These are phyloP conservation scores for Calosoma granatense DNA, from an alignment of 1,140 invertebrate genomes.

Conservation along the genomic window DNA sequence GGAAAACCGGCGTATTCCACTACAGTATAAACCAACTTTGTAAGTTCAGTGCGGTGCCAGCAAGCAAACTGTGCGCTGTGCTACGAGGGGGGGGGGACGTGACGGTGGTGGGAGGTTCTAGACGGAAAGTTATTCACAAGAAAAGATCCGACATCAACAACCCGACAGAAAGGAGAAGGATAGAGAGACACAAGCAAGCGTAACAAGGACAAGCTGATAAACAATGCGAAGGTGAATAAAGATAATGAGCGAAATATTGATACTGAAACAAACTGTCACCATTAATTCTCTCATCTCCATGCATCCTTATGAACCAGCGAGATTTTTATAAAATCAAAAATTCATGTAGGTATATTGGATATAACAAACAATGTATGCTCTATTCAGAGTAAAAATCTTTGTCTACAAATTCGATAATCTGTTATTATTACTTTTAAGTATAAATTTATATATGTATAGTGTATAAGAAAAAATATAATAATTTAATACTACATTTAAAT, in stretches of 20 bases:
- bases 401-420: no score
- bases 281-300: neutral
- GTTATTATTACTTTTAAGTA: no score
- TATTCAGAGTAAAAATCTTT: no score
- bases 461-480: no score
- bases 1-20: neutral
- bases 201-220: neutral
- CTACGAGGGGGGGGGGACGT: neutral
- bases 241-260: slow-evolving; percentile 9
- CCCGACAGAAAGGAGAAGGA: neutral
- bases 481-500: no score
- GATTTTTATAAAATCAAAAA: no score
- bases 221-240: neutral
- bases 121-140: slow-evolving; percentile 7
- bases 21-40: slow-evolving; percentile 3
- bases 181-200: neutral
- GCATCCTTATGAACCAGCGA: neutral
- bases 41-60: neutral
- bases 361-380: no score
- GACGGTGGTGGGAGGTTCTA: neutral
- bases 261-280: slow-evolving; percentile 7
- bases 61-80: neutral
- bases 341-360: no score
- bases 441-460: no score
- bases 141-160: slow-evolving; percentile 6